phyloP scores from a whole-genome alignment of 1,140 invertebrate species.

The Eurosta solidaginis region DNA sequence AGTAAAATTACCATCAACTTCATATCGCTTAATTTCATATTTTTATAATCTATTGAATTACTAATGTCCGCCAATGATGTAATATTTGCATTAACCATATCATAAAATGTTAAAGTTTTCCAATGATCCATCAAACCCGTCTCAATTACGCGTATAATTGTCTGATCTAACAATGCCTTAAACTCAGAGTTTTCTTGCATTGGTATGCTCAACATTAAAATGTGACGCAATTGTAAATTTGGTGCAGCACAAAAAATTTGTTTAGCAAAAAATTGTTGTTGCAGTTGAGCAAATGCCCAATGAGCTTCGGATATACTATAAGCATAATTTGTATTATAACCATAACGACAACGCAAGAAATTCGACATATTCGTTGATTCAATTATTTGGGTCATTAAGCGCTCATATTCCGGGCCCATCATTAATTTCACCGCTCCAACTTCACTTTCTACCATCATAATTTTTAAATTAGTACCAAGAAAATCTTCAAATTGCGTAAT shows the following conservation, averaged over 20 bases:
- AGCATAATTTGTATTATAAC: background rate
- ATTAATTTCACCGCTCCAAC: too few species aligned
- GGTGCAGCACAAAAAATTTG: conserved; percentile 17
- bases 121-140: conserved; percentile 8
- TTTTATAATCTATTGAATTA: too few species aligned
- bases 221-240: background rate
- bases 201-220: background rate
- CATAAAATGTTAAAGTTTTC: background rate
- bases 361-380: background rate
- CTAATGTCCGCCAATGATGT: background rate
- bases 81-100: background rate
- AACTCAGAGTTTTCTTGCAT: background rate
- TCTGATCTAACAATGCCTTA: background rate
- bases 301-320: background rate
- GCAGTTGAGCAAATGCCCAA: background rate
- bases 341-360: background rate
- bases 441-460: too few species aligned
- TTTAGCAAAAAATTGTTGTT: background rate
- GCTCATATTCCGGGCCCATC: too few species aligned
- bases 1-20: too few species aligned
- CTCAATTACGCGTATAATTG: background rate
- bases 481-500: too few species aligned
- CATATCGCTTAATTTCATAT: too few species aligned
- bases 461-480: too few species aligned
- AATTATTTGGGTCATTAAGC: too few species aligned